Conservation (phyloP, 53 echinoderm and acorn worm genomes). For the Arbacia lixula region DNA sequence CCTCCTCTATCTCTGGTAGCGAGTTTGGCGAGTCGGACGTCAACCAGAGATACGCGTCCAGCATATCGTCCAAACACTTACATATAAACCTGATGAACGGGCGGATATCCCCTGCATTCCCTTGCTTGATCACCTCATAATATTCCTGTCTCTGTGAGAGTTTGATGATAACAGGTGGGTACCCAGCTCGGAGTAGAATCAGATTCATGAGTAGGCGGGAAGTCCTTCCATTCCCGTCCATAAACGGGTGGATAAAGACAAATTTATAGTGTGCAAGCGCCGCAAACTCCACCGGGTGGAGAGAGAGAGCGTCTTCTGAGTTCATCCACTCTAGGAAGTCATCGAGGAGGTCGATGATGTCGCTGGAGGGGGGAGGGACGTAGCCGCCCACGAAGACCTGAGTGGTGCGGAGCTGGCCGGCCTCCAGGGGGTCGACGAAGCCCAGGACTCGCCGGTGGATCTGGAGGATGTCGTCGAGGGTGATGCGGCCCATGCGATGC, state of each 20-base stretch:
- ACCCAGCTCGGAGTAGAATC: constrained; percentile 84
- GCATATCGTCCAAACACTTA: constrained; percentile 73
- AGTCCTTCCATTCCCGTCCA: constrained; percentile 95
- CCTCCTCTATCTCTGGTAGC: constrained; percentile 73
- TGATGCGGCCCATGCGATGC: constrained; percentile 77
- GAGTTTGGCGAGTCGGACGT: constrained; percentile 56
- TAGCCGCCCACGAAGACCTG: constrained; percentile 96
- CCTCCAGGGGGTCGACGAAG: constrained; percentile 84
- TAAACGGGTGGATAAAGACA: constrained; percentile 92
- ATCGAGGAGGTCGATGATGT: constrained; percentile 71
- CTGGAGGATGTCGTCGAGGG: constrained; percentile 79
- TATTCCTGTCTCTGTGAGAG: constrained; percentile 77
- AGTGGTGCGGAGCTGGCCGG: constrained; percentile 82
- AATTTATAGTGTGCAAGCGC: constrained; percentile 95
- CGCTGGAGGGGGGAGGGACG: constrained; percentile 81
- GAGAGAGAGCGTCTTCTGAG: constrained; percentile 69
- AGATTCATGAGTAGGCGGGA: constrained; percentile 93
- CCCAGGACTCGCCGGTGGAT: constrained; percentile 92
- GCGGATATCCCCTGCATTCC: constrained; percentile 86
- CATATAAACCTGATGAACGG: constrained; percentile 95
- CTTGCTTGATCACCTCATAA: constrained; percentile 84
- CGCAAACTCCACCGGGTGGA: constrained; percentile 94
- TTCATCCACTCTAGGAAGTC: constrained; percentile 93
- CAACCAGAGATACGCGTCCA: constrained; percentile 85
- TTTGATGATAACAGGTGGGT: constrained; percentile 93